These are phyloP conservation scores for Himalopsyche anomala DNA, from an alignment of 2,888 invertebrate species.

Conservation along the genomic window DNA sequence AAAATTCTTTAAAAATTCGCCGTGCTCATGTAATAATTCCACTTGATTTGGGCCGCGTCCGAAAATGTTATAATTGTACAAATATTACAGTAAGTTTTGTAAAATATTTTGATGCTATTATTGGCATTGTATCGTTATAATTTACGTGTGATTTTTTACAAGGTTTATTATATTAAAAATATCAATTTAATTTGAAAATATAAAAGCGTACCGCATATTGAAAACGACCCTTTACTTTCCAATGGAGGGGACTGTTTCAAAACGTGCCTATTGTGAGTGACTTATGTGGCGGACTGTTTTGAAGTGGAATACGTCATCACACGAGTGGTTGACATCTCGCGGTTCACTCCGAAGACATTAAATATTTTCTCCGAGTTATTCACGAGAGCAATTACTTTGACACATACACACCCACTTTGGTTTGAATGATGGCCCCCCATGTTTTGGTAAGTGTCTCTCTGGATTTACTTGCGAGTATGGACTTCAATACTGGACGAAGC, in stretches of 20 bases:
- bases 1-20: too few relatives aligned
- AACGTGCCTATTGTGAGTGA: slow-evolving; percentile 5
- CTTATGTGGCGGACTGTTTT: slow-evolving; percentile 22
- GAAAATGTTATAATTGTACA: too few relatives aligned
- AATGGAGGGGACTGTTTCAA: neutral
- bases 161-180: too few relatives aligned
- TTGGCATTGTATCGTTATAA: too few relatives aligned
- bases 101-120: too few relatives aligned
- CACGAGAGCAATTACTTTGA: slow-evolving; percentile 57
- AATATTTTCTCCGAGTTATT: slow-evolving; percentile 41
- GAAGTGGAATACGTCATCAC: slow-evolving; percentile 17
- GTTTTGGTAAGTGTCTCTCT: slow-evolving; percentile 49
- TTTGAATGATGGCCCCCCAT: slow-evolving; percentile 52
- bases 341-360: slow-evolving; percentile 28
- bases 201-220: too few relatives aligned
- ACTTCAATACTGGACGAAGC: too few relatives aligned
- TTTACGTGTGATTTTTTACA: too few relatives aligned
- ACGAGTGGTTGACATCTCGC: slow-evolving; percentile 29
- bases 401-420: slow-evolving; percentile 56
- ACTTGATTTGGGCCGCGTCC: too few relatives aligned
- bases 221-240: neutral
- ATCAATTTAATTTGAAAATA: too few relatives aligned
- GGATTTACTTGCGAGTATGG: neutral
- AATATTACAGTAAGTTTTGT: too few relatives aligned
- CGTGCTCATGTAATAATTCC: too few relatives aligned